Conservation (phyloP, 2,888 invertebrate species). For the Eugnorisma glareosa region DNA sequence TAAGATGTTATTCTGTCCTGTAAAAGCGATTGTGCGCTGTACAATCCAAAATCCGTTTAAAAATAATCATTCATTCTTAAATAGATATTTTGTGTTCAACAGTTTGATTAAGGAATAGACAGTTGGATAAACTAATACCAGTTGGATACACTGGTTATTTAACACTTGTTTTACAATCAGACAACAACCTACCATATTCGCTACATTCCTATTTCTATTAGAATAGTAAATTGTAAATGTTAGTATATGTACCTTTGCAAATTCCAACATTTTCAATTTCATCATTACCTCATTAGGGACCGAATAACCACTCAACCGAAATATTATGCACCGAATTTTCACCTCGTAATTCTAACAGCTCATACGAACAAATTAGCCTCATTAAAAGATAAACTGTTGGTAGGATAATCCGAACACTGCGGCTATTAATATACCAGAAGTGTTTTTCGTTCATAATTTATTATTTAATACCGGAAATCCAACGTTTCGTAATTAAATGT, state of each 20-base stretch:
- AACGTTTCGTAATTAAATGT: neutral
- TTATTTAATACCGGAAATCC: neutral
- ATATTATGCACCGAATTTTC: conserved; percentile 5
- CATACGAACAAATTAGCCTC: neutral
- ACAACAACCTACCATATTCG: neutral
- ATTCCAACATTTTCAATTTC: neutral
- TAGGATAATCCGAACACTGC: neutral
- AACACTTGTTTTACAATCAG: neutral
- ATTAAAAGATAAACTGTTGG: neutral
- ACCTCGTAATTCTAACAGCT: neutral
- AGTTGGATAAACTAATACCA: neutral
- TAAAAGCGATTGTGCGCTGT: neutral
- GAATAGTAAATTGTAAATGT: neutral
- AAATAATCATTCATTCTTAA: neutral
- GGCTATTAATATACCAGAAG: neutral
- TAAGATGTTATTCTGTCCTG: neutral
- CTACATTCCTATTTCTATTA: neutral
- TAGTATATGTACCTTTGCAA: too few species aligned
- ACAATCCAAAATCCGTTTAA: neutral
- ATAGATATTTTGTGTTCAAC: neutral
- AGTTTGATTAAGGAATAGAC: neutral
- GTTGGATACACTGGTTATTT: neutral
- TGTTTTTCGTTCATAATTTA: neutral
- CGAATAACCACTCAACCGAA: neutral
- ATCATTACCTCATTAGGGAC: conserved; percentile 10